Evolutionary conservation across 1,140 invertebrate genomes (phyloP), one percentile per base, ranked within the genome.

Genomic region (Oppia nitens): DNA sequence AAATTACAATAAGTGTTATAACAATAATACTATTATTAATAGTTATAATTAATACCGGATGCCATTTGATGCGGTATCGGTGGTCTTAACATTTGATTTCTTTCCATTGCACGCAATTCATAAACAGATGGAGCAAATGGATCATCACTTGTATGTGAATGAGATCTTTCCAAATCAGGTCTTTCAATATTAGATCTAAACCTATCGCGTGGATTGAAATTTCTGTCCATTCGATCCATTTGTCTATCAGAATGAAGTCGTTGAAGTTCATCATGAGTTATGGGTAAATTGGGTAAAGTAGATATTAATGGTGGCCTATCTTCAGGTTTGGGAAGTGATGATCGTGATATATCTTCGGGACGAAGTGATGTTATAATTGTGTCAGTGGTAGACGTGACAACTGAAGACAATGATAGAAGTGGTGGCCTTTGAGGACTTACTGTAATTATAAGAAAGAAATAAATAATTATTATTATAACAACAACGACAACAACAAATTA

Each of bases 71-170:
- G 49, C 24, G 49, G 49, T 6, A 29, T n/a, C n/a, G 53, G 53
- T 9, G 53, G 53, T 25, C 24, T n/a, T 3, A 54, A 27, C n/a
- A n/a, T n/a, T 27, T 12, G 9, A 40, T 40, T 40, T 17, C 32
- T 40, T 21, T 54, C 28, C 53, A 54, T 54, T 9, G 53, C 53
- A 11, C 25, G 11, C 24, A 54, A 54, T 29, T 54, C 53, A 28
- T 54, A 54, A 23, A 29, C 53, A 27, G 53, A 54, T n/a, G 53
- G 53, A n/a, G 53, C 53, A 20, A 54, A 54, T 27, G 53, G 53
- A 54, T 54, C 53, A 20, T 54, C 53, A 20, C 27, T 28, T 9
- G 24, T 11, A 21, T 24, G 48, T 9, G 24, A 50, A 21, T 24
- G 48, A 40, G 32, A 9, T 40, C 32, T 40, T 17, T 40, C 32